phyloP scores from a whole-genome alignment of 2,797 vertebrate genomes.

The Cygnus olor region DNA sequence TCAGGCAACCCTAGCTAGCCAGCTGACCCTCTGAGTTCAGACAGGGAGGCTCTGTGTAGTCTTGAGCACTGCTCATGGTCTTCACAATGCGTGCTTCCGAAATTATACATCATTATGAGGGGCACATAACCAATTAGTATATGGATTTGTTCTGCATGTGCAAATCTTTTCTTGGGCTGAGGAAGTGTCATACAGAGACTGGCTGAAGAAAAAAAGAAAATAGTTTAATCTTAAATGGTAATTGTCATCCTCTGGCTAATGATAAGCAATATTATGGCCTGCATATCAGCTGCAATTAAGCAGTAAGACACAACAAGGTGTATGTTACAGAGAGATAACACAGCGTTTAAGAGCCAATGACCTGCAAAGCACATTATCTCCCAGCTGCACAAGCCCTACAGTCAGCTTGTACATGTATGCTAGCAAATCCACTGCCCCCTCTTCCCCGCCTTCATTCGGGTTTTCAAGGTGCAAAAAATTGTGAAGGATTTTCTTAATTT shows the following conservation, averaged over 20 bases:
- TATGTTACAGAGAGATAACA: slow-evolving; percentile 65
- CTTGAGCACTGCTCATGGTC: neutral
- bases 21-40: neutral
- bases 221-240: slow-evolving; percentile 66
- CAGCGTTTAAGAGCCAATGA: slow-evolving; percentile 37
- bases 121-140: slow-evolving; percentile 15
- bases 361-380: slow-evolving; percentile 65
- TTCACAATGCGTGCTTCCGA: neutral
- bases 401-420: neutral
- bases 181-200: slow-evolving; percentile 41
- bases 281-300: slow-evolving; percentile 55
- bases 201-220: slow-evolving; percentile 35
- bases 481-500: neutral
- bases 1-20: neutral
- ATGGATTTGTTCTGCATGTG: slow-evolving; percentile 63
- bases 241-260: slow-evolving; percentile 66
- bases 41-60: fast-evolving
- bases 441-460: neutral
- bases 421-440: neutral
- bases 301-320: slow-evolving; percentile 69
- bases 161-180: slow-evolving; percentile 57
- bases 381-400: neutral
- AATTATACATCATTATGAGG: neutral
- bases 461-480: neutral
- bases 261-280: slow-evolving; percentile 63